Conservation (phyloP, 2,113 vertebrate genomes). For the Piaya cayana region DNA sequence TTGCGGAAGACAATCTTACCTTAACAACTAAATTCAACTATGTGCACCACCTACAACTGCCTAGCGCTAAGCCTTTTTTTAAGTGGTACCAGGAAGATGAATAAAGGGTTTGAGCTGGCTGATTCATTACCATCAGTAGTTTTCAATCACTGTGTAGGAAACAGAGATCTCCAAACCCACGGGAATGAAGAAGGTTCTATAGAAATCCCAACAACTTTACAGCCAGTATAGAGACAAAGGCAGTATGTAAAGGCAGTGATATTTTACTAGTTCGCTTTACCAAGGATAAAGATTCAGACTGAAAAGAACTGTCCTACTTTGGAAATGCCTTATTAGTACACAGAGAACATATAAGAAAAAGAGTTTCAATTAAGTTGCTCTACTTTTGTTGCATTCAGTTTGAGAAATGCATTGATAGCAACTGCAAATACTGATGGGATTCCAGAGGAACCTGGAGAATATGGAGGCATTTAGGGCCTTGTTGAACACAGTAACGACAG, state of each 20-base stretch:
- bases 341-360: neutral
- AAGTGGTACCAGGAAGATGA: neutral
- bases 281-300: neutral
- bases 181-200: neutral
- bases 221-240: neutral
- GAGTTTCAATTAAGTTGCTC: neutral
- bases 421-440: neutral
- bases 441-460: neutral
- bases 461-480: fast-evolving
- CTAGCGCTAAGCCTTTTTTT: neutral
- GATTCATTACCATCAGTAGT: neutral
- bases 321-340: neutral
- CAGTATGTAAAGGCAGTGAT: neutral
- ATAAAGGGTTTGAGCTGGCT: neutral
- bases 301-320: neutral
- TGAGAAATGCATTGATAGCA: neutral
- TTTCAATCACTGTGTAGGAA: neutral
- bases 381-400: neutral
- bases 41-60: neutral
- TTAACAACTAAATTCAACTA: neutral
- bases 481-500: neutral
- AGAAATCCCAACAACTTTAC: neutral
- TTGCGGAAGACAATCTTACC: neutral
- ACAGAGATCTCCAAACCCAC: neutral
- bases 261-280: neutral